These are phyloP conservation scores for Pangasius larnaudii DNA, from an alignment of 2,797 vertebrate species.

Conservation along the genomic window DNA sequence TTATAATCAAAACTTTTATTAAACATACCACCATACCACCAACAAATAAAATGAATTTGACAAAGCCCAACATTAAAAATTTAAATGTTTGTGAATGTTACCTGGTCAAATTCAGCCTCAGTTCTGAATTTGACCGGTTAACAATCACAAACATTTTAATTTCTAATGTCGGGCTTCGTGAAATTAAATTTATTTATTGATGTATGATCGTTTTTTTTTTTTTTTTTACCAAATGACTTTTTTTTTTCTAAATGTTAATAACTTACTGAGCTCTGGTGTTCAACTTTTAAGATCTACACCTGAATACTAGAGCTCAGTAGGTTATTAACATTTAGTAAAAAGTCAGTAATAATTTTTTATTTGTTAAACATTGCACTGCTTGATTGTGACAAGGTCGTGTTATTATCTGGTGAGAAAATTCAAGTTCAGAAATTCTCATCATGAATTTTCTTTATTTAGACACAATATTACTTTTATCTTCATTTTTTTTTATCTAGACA, in stretches of 20 bases:
- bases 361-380: background rate
- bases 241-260: too few species aligned
- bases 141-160: too few species aligned
- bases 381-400: background rate
- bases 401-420: background rate
- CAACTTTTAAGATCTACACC: background rate
- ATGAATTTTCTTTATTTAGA: background rate
- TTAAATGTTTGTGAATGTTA: background rate
- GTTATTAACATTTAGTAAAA: background rate
- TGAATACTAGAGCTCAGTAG: background rate
- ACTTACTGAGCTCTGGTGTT: too few species aligned
- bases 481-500: background rate
- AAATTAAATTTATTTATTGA: too few species aligned
- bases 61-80: background rate
- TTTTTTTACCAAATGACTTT: too few species aligned
- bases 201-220: too few species aligned
- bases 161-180: too few species aligned
- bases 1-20: background rate
- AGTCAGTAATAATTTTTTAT: background rate
- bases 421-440: background rate
- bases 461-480: background rate
- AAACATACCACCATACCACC: background rate
- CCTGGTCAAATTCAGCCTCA: background rate
- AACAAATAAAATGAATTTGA: background rate
- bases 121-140: background rate